Evolutionary conservation across 2,888 invertebrate genomes (phyloP), one percentile per base, ranked within the genome.

Genomic region (Elmis aenea): DNA sequence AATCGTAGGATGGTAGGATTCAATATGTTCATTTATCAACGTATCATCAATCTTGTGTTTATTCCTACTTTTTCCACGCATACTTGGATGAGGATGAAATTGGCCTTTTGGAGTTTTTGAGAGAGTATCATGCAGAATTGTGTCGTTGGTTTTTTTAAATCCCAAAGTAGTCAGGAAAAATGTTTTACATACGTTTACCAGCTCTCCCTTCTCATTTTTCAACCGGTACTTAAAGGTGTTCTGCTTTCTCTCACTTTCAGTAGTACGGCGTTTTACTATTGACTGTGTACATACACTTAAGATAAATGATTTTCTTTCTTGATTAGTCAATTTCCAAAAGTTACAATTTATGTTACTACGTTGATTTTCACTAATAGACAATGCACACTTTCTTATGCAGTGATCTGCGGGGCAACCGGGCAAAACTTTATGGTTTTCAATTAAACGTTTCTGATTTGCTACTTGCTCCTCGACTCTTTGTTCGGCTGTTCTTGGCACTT

Each of bases 161-260:
- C 33, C 36, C 14, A 41, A 24, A 22, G 36, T 41, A 11, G 33
- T 32, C 16, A 30, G 39, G 23, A 20, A 35, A 36, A 40, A 40
- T 26, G 18, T 36, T 25, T 40, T 31, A 22, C 41, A 41, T 8
- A 37, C 31, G 21, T 37, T 2, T n/a, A 5, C 4, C 10, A 3
- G 9, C 16, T 26, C 26, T 15, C 9, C 26, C 5, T 10, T 14
- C 16, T 26, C 26, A 26, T 26, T 12, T 13, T 26, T 26, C 13
- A 13, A 13, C 9, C 14, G 9, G 8, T 26, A 26, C 13, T 26
- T 3, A 26, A 26, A 26, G 3, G 13, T 3, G 12, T 26, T 26
- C 8, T 26, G 13, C n/a, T 26, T 26, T 8, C 13, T 27, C n/a
- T 2, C 3, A 26, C 15, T 15, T 13, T 26, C 26, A 13, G 14